phyloP scores from a whole-genome alignment of 2,797 vertebrate species.

The Clarias pachynema region DNA sequence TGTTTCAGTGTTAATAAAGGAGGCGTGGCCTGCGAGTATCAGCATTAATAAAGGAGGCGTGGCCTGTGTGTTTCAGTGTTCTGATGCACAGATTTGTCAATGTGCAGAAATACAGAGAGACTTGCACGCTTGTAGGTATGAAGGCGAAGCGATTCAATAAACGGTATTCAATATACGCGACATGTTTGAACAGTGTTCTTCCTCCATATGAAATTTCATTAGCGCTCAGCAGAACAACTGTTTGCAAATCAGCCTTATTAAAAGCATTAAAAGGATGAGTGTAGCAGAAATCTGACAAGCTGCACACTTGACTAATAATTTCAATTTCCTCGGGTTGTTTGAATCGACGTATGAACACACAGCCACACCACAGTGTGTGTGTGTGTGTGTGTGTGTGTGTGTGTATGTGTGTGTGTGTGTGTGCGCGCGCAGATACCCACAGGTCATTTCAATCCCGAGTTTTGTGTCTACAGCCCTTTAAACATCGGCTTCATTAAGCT shows the following conservation, averaged over 20 bases:
- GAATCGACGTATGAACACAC: conserved; percentile 58
- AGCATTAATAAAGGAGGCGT: background rate
- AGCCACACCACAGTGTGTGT: background rate
- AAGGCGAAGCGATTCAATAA: background rate
- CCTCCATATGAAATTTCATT: conserved; percentile 46
- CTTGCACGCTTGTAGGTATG: background rate
- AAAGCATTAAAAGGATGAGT: conserved; percentile 46
- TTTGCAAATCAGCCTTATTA: conserved; percentile 48
- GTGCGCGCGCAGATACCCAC: background rate
- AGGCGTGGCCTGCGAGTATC: background rate
- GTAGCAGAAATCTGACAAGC: conserved; percentile 57
- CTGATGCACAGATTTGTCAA: background rate
- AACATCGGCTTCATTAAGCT: conserved; percentile 51
- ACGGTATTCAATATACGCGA: conserved; percentile 16
- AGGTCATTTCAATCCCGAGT: background rate
- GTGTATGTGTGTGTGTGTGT: too few relatives aligned
- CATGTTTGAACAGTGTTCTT: conserved; percentile 43
- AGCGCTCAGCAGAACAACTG: conserved; percentile 48
- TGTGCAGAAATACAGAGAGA: background rate
- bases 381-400: too few relatives aligned
- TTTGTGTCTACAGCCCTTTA: conserved; percentile 1
- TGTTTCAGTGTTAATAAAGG: background rate
- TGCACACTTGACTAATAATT: conserved; percentile 56
- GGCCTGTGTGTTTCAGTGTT: background rate
- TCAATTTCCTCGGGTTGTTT: conserved; percentile 49